Evolutionary conservation across 2,797 vertebrate genomes (phyloP).

Genomic region (Phoeniculus purpureus): DNA sequence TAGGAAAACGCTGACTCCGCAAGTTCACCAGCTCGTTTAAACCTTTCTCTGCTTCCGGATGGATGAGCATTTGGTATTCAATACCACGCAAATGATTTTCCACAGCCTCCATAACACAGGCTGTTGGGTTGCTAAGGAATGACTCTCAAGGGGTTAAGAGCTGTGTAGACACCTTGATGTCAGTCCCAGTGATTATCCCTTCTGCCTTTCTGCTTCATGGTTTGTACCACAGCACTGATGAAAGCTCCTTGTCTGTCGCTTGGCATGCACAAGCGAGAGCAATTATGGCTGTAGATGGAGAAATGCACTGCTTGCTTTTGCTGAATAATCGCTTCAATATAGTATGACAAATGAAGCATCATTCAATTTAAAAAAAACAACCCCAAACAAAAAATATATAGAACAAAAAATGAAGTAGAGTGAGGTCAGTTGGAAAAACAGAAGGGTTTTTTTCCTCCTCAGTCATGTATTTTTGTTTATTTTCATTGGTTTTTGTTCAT

Average conservation of each 20-base stretch:
- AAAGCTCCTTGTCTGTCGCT: neutral
- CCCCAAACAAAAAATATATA: neutral
- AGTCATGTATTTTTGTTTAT: neutral
- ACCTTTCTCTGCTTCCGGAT: neutral
- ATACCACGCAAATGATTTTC: neutral
- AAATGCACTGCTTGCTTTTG: neutral
- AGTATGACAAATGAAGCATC: neutral
- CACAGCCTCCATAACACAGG: neutral
- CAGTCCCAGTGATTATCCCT: neutral
- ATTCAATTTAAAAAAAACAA: neutral
- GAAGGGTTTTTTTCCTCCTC: neutral
- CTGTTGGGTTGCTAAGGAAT: slow-evolving; percentile 38
- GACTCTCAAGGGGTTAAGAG: slow-evolving; percentile 12
- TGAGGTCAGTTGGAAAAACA: neutral
- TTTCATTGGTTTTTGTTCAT: neutral
- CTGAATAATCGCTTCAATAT: neutral
- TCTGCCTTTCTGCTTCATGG: neutral
- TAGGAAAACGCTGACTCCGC: slow-evolving; percentile 23
- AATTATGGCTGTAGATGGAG: neutral
- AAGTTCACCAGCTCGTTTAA: neutral
- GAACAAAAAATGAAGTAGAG: neutral
- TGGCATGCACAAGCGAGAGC: neutral
- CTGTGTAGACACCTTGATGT: slow-evolving; percentile 5
- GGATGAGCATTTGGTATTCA: slow-evolving; percentile 32
- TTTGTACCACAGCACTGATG: neutral